These are phyloP conservation scores for Lobophora halterata DNA, from an alignment of 2,888 invertebrate species.

Conservation along the genomic window DNA sequence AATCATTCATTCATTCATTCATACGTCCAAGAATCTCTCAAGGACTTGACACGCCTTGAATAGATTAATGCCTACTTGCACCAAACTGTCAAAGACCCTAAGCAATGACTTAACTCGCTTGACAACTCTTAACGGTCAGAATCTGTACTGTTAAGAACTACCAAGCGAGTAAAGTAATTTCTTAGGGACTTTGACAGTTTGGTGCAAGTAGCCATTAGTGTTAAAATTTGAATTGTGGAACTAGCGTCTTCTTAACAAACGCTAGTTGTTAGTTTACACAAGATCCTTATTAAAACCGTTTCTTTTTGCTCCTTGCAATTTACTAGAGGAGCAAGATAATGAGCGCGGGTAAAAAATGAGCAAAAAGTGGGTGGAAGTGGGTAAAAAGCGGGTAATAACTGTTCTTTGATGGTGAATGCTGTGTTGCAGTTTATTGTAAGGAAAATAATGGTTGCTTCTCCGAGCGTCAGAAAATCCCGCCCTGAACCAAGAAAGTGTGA, in stretches of 20 bases:
- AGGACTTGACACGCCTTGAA: too few species aligned
- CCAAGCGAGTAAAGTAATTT: too few species aligned
- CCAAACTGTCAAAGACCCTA: too few species aligned
- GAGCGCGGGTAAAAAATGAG: slow-evolving; percentile 11
- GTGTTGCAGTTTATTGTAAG: slow-evolving; percentile 25
- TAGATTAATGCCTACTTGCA: too few species aligned
- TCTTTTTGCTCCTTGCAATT: slow-evolving; percentile 14
- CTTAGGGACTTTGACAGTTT: too few species aligned
- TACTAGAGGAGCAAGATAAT: slow-evolving; percentile 20
- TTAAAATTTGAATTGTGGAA: too few species aligned
- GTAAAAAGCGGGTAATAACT: slow-evolving; percentile 14
- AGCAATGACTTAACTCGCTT: too few species aligned
- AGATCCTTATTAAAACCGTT: slow-evolving; percentile 28
- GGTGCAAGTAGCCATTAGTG: too few species aligned
- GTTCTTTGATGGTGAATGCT: slow-evolving; percentile 18
- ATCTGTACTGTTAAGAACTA: too few species aligned
- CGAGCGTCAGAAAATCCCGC: slow-evolving; percentile 12
- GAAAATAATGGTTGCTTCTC: slow-evolving; percentile 17
- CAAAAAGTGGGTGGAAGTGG: slow-evolving; percentile 7
- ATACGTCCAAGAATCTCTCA: too few species aligned
- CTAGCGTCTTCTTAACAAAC: slow-evolving; percentile 19
- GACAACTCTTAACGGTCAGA: too few species aligned
- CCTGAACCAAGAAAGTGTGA: slow-evolving; percentile 15
- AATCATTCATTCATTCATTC: too few species aligned
- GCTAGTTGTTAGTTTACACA: slow-evolving; percentile 30